A percentile compares a stretch with the other conserved stretches of the same genome.
phyloP scores from a whole-genome alignment of 2,888 invertebrate genomes.

The Gymnosoma rotundatum region DNA sequence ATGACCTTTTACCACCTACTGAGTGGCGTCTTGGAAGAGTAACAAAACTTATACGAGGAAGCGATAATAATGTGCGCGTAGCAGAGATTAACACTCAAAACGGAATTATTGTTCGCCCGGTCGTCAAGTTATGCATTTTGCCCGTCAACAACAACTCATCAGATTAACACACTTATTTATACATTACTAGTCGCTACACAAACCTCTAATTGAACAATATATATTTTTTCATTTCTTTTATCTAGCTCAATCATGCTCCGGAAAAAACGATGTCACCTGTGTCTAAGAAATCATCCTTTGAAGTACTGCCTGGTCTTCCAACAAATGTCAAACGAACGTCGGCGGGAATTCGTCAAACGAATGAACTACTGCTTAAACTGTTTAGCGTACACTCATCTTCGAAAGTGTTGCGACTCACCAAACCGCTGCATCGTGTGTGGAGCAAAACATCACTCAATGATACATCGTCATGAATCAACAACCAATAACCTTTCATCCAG shows the following conservation, averaged over 20 bases:
- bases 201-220: too few species aligned
- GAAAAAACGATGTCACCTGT: neutral
- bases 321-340: too few species aligned
- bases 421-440: neutral
- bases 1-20: neutral
- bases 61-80: neutral
- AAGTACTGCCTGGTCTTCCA: too few species aligned
- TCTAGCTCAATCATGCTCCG: too few species aligned
- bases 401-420: neutral
- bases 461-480: too few species aligned
- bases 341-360: too few species aligned
- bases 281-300: neutral
- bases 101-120: neutral
- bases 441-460: conserved; percentile 1
- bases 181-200: too few species aligned
- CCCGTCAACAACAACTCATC: neutral
- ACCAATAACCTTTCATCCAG: neutral
- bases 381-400: neutral
- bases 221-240: too few species aligned
- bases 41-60: neutral
- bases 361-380: neutral
- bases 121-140: neutral
- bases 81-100: neutral
- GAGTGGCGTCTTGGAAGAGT: neutral
- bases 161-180: neutral